Evolutionary conservation across 2,113 vertebrate species (phyloP).

Genomic region (Ailuropoda melanoleuca): DNA sequence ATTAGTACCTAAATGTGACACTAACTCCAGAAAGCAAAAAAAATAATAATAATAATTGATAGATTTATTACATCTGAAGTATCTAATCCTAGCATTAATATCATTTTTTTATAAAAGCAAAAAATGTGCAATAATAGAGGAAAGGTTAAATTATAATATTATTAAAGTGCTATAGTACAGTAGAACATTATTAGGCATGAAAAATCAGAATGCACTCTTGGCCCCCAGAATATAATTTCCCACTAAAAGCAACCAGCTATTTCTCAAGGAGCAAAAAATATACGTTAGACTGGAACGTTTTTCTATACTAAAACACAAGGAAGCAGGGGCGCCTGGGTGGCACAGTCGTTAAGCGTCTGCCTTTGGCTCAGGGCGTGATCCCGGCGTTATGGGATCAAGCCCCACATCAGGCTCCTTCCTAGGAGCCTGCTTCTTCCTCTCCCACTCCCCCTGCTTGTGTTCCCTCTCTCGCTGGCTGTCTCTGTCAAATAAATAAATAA

Average conservation of each 20-base stretch:
- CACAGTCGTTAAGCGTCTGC: too few species aligned
- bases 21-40: neutral
- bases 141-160: neutral
- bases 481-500: too few species aligned
- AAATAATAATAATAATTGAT: neutral
- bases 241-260: neutral
- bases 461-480: too few species aligned
- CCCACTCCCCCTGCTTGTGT: too few species aligned
- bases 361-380: too few species aligned
- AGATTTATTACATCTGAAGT: neutral
- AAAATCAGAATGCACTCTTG: neutral
- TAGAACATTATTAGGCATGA: neutral
- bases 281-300: neutral
- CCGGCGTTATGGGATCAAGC: too few species aligned
- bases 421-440: too few species aligned
- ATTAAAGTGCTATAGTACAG: neutral
- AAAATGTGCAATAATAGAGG: neutral
- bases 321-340: too few species aligned
- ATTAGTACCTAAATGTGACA: neutral
- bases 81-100: neutral
- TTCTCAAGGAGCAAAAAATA: conserved; percentile 5
- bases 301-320: neutral
- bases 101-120: neutral
- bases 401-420: too few species aligned
- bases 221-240: neutral